Conservation (phyloP, 1,140 invertebrate species). For the Diuraphis noxia region DNA sequence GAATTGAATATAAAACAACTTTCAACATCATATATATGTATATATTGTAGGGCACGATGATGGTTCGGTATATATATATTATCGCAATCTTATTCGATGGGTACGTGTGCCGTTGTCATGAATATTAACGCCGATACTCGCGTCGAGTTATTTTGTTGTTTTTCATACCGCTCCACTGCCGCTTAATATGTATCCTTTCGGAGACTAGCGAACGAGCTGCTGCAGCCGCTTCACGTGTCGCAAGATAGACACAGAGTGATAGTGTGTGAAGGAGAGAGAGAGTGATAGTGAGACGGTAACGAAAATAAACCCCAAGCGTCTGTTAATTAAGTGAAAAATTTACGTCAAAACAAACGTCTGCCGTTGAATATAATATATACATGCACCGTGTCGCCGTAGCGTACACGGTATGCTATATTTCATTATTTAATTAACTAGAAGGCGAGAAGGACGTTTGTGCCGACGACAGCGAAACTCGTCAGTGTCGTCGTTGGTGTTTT, state of each 20-base stretch:
- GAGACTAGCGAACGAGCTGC: not conserved
- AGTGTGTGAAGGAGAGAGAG: not conserved
- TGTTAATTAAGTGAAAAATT: slow-evolving; percentile 52
- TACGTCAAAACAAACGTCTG: slow-evolving; percentile 48
- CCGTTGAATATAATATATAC: slow-evolving; percentile 33
- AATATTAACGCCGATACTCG: not conserved
- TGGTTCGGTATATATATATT: too few relatives aligned
- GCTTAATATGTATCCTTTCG: not conserved
- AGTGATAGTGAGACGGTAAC: not conserved
- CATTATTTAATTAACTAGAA: slow-evolving; percentile 51
- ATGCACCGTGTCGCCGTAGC: slow-evolving; percentile 1
- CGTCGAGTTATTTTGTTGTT: slow-evolving; percentile 21
- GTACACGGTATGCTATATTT: slow-evolving; percentile 36
- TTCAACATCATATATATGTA: not conserved
- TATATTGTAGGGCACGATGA: too few relatives aligned
- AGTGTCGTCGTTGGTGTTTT: slow-evolving; percentile 30
- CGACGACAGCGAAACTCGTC: slow-evolving; percentile 53
- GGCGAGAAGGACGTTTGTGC: slow-evolving; percentile 42
- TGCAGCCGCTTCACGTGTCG: not conserved
- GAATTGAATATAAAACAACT: too few relatives aligned
- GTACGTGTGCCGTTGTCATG: not conserved
- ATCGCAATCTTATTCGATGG: too few relatives aligned
- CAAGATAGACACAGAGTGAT: not conserved
- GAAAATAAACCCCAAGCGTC: slow-evolving; percentile 33
- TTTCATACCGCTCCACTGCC: not conserved